Base-by-base conservation (phyloP, 2,113 vertebrate genomes). In the Apeltes quadracus region DNA sequence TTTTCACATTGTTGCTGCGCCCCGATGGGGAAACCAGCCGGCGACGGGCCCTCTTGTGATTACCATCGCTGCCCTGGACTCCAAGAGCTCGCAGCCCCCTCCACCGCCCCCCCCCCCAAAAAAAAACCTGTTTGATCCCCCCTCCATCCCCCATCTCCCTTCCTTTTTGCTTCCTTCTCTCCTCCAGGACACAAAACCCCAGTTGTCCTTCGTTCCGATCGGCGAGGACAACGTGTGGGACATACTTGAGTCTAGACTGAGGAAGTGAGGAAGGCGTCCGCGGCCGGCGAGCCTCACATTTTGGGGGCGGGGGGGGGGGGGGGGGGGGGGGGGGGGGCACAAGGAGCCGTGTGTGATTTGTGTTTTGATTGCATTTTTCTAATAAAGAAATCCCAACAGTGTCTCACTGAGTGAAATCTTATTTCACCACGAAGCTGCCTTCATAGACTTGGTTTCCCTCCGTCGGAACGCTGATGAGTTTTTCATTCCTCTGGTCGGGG, bases 221-320 rank as follows among this genome's bases (percentile, higher is more conserved):
- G 75, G 87, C 77, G 74, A 72, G 69, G 73, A 78, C 63, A 80
- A 86, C 29, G 43, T 81, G 84, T 88, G 74, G 71, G 75, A 76
- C 86, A 91, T 92, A 90, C 61, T 89, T 89, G 80, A 83, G 92
- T 92, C 92, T 92, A 92, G 91, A 92, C 92, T 70, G 70, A 78
- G 63, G 73, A 86, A 59, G 74, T 65, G 78, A 80, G 84, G n/a
- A n/a, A 74, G 81, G 63, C 77, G 67, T 73, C 39, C 74, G 74
- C 70, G 84, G 76, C 84, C 76, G 73, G 53, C 65, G 51, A 78
- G 79, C 75, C 85, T 79, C 74, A 85, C 85, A 69, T 43, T 57
- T 80, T 15, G 61, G 32, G 32, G 32, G 32, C 32, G 32, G 32
- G 4, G 32, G 32, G 29, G 29, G 29, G 29, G 29, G 29, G n/a